Conservation (phyloP, 2,888 invertebrate species). For the Iselma pallidipennis region DNA sequence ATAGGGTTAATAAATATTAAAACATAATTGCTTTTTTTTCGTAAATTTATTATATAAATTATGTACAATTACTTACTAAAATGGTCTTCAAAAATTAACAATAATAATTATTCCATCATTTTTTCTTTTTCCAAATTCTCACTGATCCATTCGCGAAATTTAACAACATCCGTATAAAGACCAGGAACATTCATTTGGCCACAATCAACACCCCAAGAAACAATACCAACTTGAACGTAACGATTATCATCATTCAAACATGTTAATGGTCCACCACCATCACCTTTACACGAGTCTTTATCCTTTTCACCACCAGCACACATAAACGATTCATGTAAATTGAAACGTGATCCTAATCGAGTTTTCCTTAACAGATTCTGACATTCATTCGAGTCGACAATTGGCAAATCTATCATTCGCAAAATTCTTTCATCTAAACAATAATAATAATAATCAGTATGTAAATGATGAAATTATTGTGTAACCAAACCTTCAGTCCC, state of each 20-base stretch:
- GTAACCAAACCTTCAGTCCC: conserved; percentile 27
- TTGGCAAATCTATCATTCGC: conserved; percentile 72
- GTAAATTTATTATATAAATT: too few species aligned
- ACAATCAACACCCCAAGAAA: conserved; percentile 91
- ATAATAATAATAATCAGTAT: background rate
- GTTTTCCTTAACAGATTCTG: conserved; percentile 65
- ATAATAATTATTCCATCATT: too few species aligned
- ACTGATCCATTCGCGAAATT: conserved; percentile 74
- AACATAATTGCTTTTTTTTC: too few species aligned
- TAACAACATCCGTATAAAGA: conserved; percentile 74
- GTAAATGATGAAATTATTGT: background rate
- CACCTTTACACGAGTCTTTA: conserved; percentile 68
- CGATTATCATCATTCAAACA: conserved; percentile 58
- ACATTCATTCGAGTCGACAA: conserved; percentile 66
- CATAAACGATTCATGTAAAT: conserved; percentile 70
- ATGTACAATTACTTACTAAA: too few species aligned
- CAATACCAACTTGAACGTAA: conserved; percentile 78
- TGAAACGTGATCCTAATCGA: conserved; percentile 67
- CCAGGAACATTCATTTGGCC: conserved; percentile 73
- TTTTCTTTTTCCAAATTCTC: conserved; percentile 22
- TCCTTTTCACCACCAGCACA: conserved; percentile 80
- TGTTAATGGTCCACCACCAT: conserved; percentile 40
- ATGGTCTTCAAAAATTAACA: too few species aligned
- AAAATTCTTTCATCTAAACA: conserved; percentile 56
- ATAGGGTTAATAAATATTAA: too few species aligned